Base-by-base conservation (phyloP, 2,888 invertebrate genomes). In the Tanytarsus gracilentus region DNA sequence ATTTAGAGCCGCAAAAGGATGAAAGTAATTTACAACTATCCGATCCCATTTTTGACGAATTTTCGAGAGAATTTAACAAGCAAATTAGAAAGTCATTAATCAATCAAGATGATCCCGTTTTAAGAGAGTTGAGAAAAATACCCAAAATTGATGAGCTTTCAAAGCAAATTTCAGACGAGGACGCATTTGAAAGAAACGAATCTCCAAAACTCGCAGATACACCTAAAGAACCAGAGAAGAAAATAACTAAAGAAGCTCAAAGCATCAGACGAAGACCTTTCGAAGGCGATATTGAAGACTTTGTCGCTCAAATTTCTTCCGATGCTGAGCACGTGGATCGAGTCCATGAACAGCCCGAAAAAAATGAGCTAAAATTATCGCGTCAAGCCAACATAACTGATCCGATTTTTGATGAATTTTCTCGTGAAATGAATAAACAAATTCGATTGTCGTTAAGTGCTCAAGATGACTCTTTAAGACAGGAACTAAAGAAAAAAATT, bases 401-500 rank as follows among this genome's bases (percentile, higher is more conserved):
- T 58, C 58, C 58, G 6, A 29, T 44, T 14, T 27, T 44, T 26
- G 58, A 58, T 21, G 58, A 40, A 18, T 44, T 56, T 16, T 56
- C 49, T 5, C 9, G 33, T 30, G 48, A 59, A 6, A 2, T 25
- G 1, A 51, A 48, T 39, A 44, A 27, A 25, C 48, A 30, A 21
- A 49, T 56, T 14, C 21, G 52, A 18, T 18, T 9, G 16, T 49
- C 29, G 8, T 53, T 50, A 29, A 23, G 8, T 11, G 18, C 21
- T 30, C 49, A 61, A 61, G 53, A 53, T 36, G 33, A 49, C 9
- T 40, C 26, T 25, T 18, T 27, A 11, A 44, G 36, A 18, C 26
- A 39, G 26, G 40, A 60, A 27, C 25, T 39, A 3, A 40, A 14
- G 23, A 62, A 48, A 27, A 60, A 36, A 25, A 21, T 50, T 8